Conservation (phyloP, 2,888 invertebrate genomes). For the Cataglyphis albicans region DNA sequence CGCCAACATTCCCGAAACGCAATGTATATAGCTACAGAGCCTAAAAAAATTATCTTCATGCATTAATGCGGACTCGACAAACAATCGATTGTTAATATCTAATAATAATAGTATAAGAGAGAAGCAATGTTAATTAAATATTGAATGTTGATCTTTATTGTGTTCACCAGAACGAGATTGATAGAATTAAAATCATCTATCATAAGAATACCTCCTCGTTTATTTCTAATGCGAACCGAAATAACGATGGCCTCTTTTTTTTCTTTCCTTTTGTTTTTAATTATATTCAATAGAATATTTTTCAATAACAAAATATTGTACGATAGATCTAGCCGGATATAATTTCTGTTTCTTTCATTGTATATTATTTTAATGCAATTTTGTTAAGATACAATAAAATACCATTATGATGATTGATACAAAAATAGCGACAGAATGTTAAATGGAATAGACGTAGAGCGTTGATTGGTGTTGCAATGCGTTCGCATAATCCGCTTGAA, state of each 20-base stretch:
- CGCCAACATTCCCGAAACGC: conserved; percentile 69
- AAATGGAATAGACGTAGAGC: conserved; percentile 19
- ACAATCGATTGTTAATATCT: conserved; percentile 68
- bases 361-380: neutral
- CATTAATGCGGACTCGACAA: conserved; percentile 53
- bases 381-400: conserved; percentile 2
- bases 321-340: neutral
- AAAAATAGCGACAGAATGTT: conserved; percentile 18
- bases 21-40: conserved; percentile 65
- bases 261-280: neutral
- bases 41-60: conserved; percentile 16
- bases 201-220: conserved; percentile 3
- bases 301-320: neutral
- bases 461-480: conserved; percentile 41
- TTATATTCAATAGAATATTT: neutral
- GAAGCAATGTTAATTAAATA: conserved; percentile 68
- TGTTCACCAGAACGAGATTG: conserved; percentile 53
- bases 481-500: conserved; percentile 28
- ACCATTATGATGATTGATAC: neutral
- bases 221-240: conserved; percentile 8
- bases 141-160: conserved; percentile 73
- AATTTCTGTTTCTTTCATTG: neutral
- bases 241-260: conserved; percentile 11
- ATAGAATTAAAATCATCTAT: conserved; percentile 31
- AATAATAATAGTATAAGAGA: conserved; percentile 62